These are phyloP conservation scores for Latrodectus elegans DNA, from an alignment of 2,888 invertebrate species.

Conservation along the genomic window DNA sequence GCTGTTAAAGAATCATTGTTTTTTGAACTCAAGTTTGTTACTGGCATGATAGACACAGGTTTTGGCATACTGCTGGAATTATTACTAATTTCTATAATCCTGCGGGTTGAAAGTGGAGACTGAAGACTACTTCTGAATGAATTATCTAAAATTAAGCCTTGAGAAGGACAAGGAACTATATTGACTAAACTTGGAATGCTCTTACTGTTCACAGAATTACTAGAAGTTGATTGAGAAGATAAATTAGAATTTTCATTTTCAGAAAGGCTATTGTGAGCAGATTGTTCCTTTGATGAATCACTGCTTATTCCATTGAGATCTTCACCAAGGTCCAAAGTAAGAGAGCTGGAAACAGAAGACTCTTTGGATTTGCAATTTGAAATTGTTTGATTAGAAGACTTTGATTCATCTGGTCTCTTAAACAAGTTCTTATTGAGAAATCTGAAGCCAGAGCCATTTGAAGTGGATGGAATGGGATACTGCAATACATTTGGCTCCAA, in stretches of 20 bases:
- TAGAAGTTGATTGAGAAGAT: slow-evolving; percentile 63
- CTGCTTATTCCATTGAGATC: slow-evolving; percentile 39
- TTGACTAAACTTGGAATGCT: slow-evolving; percentile 18
- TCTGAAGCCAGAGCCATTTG: slow-evolving; percentile 51
- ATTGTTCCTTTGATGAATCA: slow-evolving; percentile 48
- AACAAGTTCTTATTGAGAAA: slow-evolving; percentile 43
- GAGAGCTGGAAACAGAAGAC: slow-evolving; percentile 26
- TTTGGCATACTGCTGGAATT: slow-evolving; percentile 26
- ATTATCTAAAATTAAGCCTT: slow-evolving; percentile 47
- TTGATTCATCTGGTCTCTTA: slow-evolving; percentile 54
- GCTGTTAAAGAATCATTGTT: background rate
- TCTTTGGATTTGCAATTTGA: slow-evolving; percentile 39
- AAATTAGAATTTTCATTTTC: slow-evolving; percentile 62
- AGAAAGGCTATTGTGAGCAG: slow-evolving; percentile 51
- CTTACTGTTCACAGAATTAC: slow-evolving; percentile 49
- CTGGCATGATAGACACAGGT: slow-evolving; percentile 22
- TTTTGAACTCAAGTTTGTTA: slow-evolving; percentile 26
- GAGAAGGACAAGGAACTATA: slow-evolving; percentile 38
- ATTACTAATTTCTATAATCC: slow-evolving; percentile 56
- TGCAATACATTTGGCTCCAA: slow-evolving; percentile 30
- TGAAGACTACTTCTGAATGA: slow-evolving; percentile 58
- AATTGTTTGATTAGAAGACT: slow-evolving; percentile 29
- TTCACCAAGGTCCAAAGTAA: slow-evolving; percentile 46
- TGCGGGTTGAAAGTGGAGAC: slow-evolving; percentile 50
- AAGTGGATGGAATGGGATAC: slow-evolving; percentile 66